These are phyloP conservation scores for Dicentrarchus labrax DNA, from an alignment of 2,113 vertebrate genomes.

Conservation along the genomic window DNA sequence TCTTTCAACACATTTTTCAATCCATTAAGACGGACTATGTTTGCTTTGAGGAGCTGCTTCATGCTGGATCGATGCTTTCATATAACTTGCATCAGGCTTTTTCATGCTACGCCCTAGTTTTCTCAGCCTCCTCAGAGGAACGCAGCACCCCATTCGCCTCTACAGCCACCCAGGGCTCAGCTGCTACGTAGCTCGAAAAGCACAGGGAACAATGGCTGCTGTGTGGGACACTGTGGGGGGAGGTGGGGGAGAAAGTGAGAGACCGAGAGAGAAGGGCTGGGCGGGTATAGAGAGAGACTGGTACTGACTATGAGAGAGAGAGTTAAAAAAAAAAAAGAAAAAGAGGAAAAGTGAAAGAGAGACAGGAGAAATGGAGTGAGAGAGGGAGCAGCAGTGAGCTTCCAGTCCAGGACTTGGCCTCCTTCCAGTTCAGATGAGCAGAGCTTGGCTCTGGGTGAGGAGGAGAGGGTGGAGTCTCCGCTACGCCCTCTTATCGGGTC, in stretches of 20 bases:
- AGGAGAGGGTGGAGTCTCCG: conserved; percentile 64
- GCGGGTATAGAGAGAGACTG: conserved; percentile 64
- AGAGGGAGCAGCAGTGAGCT: conserved; percentile 33
- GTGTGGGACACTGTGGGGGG: conserved; percentile 60
- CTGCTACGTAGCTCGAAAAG: conserved; percentile 48
- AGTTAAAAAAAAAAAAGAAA: background rate
- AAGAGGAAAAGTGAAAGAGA: conserved; percentile 14
- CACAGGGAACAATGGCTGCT: conserved; percentile 74
- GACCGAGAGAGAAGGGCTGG: conserved; percentile 42
- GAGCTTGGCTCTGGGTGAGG: conserved; percentile 58
- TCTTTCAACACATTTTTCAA: background rate
- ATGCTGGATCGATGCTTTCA: conserved; percentile 9
- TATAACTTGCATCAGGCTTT: conserved; percentile 8
- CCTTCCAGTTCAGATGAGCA: conserved; percentile 63
- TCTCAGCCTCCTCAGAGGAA: conserved; percentile 31
- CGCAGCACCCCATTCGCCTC: conserved; percentile 16
- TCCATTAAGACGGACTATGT: background rate
- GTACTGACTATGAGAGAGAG: conserved; percentile 55
- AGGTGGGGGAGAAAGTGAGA: conserved; percentile 15
- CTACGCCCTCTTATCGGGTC: conserved; percentile 69
- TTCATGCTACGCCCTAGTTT: conserved; percentile 36
- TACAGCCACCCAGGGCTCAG: conserved; percentile 53
- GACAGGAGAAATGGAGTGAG: conserved; percentile 18
- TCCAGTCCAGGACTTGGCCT: conserved; percentile 58
- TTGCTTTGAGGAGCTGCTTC: background rate